phyloP scores from a whole-genome alignment of 2,113 vertebrate species.

The Coreoperca whiteheadi region DNA sequence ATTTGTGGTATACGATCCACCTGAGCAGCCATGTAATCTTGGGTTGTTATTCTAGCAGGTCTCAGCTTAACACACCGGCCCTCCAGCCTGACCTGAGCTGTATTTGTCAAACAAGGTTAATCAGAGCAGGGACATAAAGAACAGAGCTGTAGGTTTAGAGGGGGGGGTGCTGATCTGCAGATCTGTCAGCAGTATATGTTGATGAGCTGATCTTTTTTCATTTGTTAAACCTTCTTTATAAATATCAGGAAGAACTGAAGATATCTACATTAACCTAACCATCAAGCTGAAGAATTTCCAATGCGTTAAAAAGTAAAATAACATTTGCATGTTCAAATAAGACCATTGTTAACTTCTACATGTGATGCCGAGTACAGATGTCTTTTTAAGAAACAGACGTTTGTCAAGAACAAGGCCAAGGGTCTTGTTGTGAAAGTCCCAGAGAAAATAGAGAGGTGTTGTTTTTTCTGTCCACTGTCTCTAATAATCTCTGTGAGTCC shows the following conservation, averaged over 20 bases:
- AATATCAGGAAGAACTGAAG: background rate
- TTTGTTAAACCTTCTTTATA: background rate
- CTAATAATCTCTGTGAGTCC: constrained; percentile 57
- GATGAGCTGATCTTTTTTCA: background rate
- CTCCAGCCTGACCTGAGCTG: constrained; percentile 70
- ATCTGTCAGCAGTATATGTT: background rate
- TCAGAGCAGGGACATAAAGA: constrained; percentile 54
- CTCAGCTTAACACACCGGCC: constrained; percentile 69
- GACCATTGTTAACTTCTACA: background rate
- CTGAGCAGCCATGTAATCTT: constrained; percentile 77
- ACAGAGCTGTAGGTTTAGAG: constrained; percentile 68
- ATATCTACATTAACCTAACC: background rate
- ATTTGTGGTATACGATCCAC: constrained; percentile 71
- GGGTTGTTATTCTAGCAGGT: constrained; percentile 76
- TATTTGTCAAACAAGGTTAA: constrained; percentile 81
- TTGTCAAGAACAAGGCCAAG: constrained; percentile 30
- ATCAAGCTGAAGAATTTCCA: background rate
- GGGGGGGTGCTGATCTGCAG: constrained; percentile 54
- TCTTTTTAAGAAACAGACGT: constrained; percentile 20
- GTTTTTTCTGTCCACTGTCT: constrained; percentile 53
- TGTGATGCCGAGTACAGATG: constrained; percentile 15
- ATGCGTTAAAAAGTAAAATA: background rate
- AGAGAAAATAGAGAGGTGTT: constrained; percentile 43
- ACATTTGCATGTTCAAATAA: background rate
- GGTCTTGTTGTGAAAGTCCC: constrained; percentile 44